Evolutionary conservation across 2,113 vertebrate species (phyloP).

Genomic region (Epinephelus cyanopodus): DNA sequence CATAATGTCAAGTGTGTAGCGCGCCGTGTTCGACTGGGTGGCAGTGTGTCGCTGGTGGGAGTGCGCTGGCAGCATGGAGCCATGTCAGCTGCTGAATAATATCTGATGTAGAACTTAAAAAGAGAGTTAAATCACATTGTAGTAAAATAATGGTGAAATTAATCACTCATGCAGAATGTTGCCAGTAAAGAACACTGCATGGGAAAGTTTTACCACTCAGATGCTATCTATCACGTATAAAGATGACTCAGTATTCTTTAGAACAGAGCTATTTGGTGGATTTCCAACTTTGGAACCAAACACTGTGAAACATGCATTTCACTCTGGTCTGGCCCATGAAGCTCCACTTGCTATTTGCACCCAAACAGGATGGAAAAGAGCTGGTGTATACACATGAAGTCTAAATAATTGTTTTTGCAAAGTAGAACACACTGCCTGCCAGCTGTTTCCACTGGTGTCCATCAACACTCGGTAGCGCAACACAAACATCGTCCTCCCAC

Average conservation of each 20-base stretch:
- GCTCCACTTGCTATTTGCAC: neutral
- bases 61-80: neutral
- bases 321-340: neutral
- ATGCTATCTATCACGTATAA: neutral
- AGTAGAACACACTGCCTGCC: neutral
- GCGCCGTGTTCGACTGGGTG: conserved; percentile 38
- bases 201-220: conserved; percentile 26
- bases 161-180: neutral
- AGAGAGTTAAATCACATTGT: conserved; percentile 17
- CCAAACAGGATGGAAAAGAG: conserved; percentile 40
- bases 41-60: conserved; percentile 36
- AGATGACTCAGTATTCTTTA: conserved; percentile 27
- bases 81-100: conserved; percentile 31
- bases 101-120: conserved; percentile 6
- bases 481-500: conserved; percentile 46
- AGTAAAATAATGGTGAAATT: conserved; percentile 18
- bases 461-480: conserved; percentile 31
- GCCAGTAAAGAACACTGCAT: conserved; percentile 26
- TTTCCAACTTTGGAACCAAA: conserved; percentile 35
- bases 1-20: conserved; percentile 56
- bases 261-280: conserved; percentile 22
- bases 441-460: conserved; percentile 49
- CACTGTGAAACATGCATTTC: conserved; percentile 8
- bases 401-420: conserved; percentile 48
- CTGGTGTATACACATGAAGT: conserved; percentile 26